These are phyloP conservation scores for Percopsis omiscomaycus DNA, from an alignment of 2,797 vertebrate species.

Conservation along the genomic window DNA sequence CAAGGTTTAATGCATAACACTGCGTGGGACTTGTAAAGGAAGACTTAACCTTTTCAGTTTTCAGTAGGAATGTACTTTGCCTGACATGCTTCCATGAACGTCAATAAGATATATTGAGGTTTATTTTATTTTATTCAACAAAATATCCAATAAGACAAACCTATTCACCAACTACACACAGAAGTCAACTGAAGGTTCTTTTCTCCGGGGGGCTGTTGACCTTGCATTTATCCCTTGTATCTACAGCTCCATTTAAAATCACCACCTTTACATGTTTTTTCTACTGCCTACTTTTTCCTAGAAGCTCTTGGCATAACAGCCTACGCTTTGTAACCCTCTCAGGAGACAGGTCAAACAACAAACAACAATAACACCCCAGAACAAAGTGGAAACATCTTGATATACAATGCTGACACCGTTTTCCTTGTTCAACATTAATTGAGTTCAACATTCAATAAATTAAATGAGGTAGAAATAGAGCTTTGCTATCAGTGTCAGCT, in stretches of 20 bases:
- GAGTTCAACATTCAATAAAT: too few relatives aligned
- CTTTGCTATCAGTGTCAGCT: too few relatives aligned
- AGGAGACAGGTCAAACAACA: constrained; percentile 1
- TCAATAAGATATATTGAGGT: not conserved
- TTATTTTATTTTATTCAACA: not conserved
- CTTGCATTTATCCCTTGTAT: constrained; percentile 7
- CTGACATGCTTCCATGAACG: not conserved
- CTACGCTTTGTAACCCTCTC: not conserved
- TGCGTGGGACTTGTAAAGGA: too few relatives aligned
- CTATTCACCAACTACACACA: not conserved
- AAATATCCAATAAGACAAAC: not conserved
- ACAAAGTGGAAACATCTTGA: not conserved
- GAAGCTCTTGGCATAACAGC: too few relatives aligned
- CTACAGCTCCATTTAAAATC: not conserved
- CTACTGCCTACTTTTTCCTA: not conserved
- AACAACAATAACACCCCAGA: constrained; percentile 1
- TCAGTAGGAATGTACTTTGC: too few relatives aligned
- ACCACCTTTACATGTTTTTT: not conserved
- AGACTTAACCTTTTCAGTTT: too few relatives aligned
- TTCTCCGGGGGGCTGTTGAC: not conserved
- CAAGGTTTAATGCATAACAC: too few relatives aligned
- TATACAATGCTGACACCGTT: too few relatives aligned
- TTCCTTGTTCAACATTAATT: too few relatives aligned
- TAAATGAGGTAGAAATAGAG: too few relatives aligned
- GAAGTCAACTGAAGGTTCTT: not conserved